These are phyloP conservation scores for Pyrochroa serraticornis DNA, from an alignment of 2,888 invertebrate species.

Conservation along the genomic window DNA sequence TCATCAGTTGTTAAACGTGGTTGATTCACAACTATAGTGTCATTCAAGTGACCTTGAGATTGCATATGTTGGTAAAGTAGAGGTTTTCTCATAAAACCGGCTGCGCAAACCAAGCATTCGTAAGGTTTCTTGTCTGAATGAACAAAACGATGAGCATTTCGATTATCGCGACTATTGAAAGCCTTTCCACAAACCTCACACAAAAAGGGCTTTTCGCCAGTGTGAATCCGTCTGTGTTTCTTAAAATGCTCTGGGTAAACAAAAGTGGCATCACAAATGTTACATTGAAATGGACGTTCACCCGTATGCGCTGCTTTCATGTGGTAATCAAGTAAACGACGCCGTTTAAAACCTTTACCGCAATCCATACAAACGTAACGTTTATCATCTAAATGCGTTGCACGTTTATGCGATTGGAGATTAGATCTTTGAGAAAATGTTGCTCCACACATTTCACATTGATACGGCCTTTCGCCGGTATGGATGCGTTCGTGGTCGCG, in stretches of 20 bases:
- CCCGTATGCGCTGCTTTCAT: slow-evolving; percentile 81
- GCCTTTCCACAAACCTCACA: slow-evolving; percentile 79
- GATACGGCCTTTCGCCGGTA: slow-evolving; percentile 80
- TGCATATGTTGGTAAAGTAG: slow-evolving; percentile 79
- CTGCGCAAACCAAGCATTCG: slow-evolving; percentile 80
- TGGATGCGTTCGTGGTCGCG: slow-evolving; percentile 82
- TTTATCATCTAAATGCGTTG: slow-evolving; percentile 79
- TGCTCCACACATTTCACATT: slow-evolving; percentile 78
- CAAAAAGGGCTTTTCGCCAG: slow-evolving; percentile 75
- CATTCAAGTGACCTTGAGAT: slow-evolving; percentile 74
- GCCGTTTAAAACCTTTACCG: slow-evolving; percentile 74
- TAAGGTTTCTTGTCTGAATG: slow-evolving; percentile 88
- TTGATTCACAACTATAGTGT: slow-evolving; percentile 83
- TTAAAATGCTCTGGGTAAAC: slow-evolving; percentile 84
- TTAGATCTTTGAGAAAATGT: slow-evolving; percentile 84
- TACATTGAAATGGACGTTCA: slow-evolving; percentile 77
- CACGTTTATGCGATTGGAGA: slow-evolving; percentile 78
- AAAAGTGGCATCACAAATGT: slow-evolving; percentile 76
- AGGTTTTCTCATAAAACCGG: slow-evolving; percentile 84
- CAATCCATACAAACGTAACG: slow-evolving; percentile 74
- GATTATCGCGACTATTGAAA: slow-evolving; percentile 83
- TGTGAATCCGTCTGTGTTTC: slow-evolving; percentile 79
- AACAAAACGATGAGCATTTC: slow-evolving; percentile 83
- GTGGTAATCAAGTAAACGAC: slow-evolving; percentile 79
- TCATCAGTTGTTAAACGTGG: slow-evolving; percentile 71